Evolutionary conservation across 2,888 invertebrate genomes (phyloP).

Genomic region (Mesochorus sp.): DNA sequence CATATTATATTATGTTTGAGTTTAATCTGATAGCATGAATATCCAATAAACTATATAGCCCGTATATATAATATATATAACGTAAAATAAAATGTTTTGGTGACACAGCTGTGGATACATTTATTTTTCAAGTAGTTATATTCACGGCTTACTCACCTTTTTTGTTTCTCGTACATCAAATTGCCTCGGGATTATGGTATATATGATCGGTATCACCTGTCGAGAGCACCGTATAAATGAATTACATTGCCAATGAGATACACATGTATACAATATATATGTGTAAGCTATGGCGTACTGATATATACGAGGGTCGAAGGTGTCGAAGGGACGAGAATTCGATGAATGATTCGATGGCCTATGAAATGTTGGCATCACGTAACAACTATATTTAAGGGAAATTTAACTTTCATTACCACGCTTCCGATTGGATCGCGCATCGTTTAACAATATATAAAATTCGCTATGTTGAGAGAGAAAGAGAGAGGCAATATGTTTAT

Average conservation of each 20-base stretch:
- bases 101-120: neutral
- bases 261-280: neutral
- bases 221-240: slow-evolving; percentile 37
- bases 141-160: slow-evolving; percentile 12
- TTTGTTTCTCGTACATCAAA: slow-evolving; percentile 3
- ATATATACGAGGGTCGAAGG: slow-evolving; percentile 9
- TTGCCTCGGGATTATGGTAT: slow-evolving; percentile 28
- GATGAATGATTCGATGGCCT: slow-evolving; percentile 51
- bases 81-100: neutral
- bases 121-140: neutral
- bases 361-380: slow-evolving; percentile 54
- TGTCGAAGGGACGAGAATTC: slow-evolving; percentile 33
- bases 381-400: slow-evolving; percentile 59
- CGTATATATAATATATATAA: neutral
- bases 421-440: slow-evolving; percentile 48
- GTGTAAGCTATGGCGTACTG: neutral
- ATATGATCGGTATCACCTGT: slow-evolving; percentile 54
- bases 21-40: neutral
- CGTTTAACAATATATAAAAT: slow-evolving; percentile 9
- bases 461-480: neutral
- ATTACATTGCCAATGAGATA: slow-evolving; percentile 24
- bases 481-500: slow-evolving; percentile 34
- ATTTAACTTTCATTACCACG: slow-evolving; percentile 52
- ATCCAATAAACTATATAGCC: no score
- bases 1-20: neutral